Base-by-base conservation (phyloP, 2,888 invertebrate genomes). In the Agonopterix alstromeriana region DNA sequence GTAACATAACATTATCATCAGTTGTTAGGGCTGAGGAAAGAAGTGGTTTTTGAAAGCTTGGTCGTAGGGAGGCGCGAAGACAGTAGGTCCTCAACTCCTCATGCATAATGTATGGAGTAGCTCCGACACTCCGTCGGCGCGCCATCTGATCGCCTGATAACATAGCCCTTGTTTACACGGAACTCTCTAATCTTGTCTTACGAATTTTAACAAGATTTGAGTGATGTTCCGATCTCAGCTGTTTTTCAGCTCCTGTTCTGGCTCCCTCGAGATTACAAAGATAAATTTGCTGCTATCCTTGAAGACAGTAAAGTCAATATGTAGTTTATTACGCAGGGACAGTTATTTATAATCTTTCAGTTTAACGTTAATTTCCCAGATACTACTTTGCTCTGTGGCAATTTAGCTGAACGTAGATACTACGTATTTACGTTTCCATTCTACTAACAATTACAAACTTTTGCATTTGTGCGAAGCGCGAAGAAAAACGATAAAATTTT, bases 161-260 rank as follows among this genome's bases (percentile, higher is more conserved):
- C 73, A 65, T 65, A 63, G 72, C 61, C 69, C 73, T 77, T 85
- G 82, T 85, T 84, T 85, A 80, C 79, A 75, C 61, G 70, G 70
- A 66, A 66, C 70, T 64, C 58, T 65, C 73, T 85, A 82, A 83
- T 82, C 78, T 71, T 70, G 74, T 76, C 77, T 73, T 60, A 65
- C 58, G 72, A 77, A 79, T 78, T 78, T 81, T 73, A 82, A 82
- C 79, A 77, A 77, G 77, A 78, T 80, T 80, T 78, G 76, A 77
- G 69, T 70, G 70, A 77, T 78, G 73, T 70, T 65, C 62, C 60
- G 59, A 59, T 61, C 61, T 60, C 55, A 53, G 49, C 47, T 55
- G 64, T 65, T 73, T 61, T 62, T 57, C 59, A 48, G 48, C 53
- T 55, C 54, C 58, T 51, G 56, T 55, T 54, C 58, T 51, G 56